These are phyloP conservation scores for Molanna angustata DNA, from an alignment of 2,888 invertebrate species.

Conservation along the genomic window DNA sequence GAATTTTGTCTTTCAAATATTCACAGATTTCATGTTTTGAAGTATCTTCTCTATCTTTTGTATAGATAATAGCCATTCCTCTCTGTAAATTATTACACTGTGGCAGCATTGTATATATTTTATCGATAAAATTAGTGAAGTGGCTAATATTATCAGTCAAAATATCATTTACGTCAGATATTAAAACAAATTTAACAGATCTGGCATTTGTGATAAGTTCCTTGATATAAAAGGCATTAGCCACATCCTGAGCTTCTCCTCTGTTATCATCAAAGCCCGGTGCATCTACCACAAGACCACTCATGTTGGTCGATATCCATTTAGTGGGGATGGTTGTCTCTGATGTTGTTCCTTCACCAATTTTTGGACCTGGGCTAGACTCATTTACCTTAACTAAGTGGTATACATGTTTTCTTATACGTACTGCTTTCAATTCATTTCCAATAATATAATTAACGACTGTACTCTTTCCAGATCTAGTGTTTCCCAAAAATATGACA, in stretches of 20 bases:
- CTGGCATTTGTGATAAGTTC: neutral
- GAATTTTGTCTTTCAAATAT: neutral
- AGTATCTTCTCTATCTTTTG: neutral
- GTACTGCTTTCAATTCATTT: neutral
- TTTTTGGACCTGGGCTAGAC: neutral
- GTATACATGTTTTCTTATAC: neutral
- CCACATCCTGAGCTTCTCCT: conserved; percentile 2
- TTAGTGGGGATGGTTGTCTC: neutral
- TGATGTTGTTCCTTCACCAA: neutral
- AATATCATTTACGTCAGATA: neutral
- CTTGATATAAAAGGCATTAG: neutral
- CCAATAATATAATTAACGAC: conserved; percentile 1
- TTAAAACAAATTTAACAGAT: neutral
- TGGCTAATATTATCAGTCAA: neutral
- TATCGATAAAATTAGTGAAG: neutral
- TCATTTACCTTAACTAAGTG: neutral
- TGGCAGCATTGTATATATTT: neutral
- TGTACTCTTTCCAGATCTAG: conserved; percentile 1
- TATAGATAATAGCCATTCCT: neutral
- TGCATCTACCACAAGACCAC: neutral
- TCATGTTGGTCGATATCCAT: neutral
- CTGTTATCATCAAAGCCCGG: conserved; percentile 4
- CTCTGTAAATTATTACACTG: neutral
- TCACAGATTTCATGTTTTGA: neutral
- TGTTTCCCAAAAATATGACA: conserved; percentile 1